Base-by-base conservation (phyloP, 2,113 vertebrate species). In the Tretioscincus oriximinensis region DNA sequence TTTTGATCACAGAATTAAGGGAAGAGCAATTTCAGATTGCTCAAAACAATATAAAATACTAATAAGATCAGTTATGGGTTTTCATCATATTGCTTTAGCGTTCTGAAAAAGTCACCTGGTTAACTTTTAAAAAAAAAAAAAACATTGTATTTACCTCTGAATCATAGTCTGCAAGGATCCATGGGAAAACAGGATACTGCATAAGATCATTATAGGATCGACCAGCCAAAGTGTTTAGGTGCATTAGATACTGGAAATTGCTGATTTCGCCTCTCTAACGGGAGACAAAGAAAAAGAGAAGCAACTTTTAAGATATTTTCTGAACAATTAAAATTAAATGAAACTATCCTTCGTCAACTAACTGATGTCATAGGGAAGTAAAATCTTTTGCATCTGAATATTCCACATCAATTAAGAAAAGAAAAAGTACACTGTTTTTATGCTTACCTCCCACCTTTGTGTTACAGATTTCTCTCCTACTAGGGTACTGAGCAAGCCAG, bases 191-290 rank as follows among this genome's bases (percentile, higher is more conserved):
- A 0, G 98, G 98, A 81, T 99, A 99, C 93, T 99, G 98, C 98
- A 99, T 99, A 82, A 99, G 96, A 84, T 99, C 98, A 3, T 99
- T 99, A 84, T 99, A 99, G 16, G 98, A 99, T 82, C 98, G 95
- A 47, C 98, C 98, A 0, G 98, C 98, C 94, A 99, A 84, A 0
- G 98, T 99, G 94, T 99, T 99, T 77, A 99, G 95, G 88, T 99
- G 98, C 98, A 99, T 99, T 93, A 99, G 90, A 87, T 99, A 99
- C 94, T 99, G 98, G 95, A 99, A 99, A 90, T 99, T 99, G 92
- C 98, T 99, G 94, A 99, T 99, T 93, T 99, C 98, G 83, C 98
- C 98, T 95, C 98, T 95, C 98, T 99, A 90, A 86, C 78, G 16
- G 87, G 90, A 94, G 66, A 94, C 16, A 91, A 79, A 79, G 3